Percentiles rank a stretch among this genome's conserved stretches.
phyloP scores from a whole-genome alignment of 2,797 vertebrate species.

The Helostoma temminkii region DNA sequence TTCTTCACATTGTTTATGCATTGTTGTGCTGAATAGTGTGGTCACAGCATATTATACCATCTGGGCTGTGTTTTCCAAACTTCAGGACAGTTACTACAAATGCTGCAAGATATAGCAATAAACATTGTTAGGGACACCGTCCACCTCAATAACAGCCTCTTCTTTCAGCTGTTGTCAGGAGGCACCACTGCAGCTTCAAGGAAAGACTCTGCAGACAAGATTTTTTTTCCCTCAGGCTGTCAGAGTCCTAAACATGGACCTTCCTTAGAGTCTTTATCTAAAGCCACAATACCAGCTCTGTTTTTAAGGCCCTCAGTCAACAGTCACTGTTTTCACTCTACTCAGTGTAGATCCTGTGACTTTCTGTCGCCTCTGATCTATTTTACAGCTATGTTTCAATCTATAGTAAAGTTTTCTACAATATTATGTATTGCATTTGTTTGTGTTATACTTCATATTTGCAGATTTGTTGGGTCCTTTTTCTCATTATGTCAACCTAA shows the following conservation, averaged over 20 bases:
- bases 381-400: too few species aligned
- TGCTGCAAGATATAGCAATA: background rate
- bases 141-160: background rate
- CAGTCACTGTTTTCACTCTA: background rate
- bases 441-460: too few species aligned
- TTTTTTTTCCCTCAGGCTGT: conserved; percentile 15
- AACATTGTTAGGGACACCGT: background rate
- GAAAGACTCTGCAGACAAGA: conserved; percentile 2
- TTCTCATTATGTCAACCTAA: too few species aligned
- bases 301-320: background rate
- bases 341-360: background rate
- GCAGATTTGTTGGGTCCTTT: too few species aligned
- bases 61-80: background rate
- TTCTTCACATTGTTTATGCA: background rate
- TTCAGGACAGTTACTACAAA: background rate
- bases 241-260: conserved; percentile 4
- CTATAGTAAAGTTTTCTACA: too few species aligned
- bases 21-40: too few species aligned
- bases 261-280: background rate
- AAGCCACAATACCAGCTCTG: conserved; percentile 1
- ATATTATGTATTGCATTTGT: too few species aligned
- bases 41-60: background rate
- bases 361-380: too few species aligned
- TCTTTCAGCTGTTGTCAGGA: conserved; percentile 1
- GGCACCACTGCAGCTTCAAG: conserved; percentile 10